phyloP scores from a whole-genome alignment of 2,797 vertebrate genomes.

The Serranus cabrilla region DNA sequence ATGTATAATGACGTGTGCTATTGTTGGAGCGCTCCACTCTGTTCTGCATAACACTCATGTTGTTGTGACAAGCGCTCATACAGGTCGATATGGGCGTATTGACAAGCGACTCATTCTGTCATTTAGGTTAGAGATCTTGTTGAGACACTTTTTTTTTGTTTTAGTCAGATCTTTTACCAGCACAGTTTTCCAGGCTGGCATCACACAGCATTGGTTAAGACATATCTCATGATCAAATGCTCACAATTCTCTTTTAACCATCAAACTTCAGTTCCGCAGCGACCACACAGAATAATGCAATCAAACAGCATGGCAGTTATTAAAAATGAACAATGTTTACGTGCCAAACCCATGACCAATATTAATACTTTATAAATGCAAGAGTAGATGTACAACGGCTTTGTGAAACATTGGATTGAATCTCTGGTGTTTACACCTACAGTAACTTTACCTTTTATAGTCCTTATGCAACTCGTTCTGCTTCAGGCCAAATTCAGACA shows the following conservation, averaged over 20 bases:
- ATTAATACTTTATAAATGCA: slow-evolving; percentile 42
- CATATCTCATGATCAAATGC: slow-evolving; percentile 55
- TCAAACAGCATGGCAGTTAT: slow-evolving; percentile 32
- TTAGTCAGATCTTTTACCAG: background rate
- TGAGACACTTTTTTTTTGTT: background rate
- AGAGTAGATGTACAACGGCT: slow-evolving; percentile 2
- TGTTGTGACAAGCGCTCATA: no score
- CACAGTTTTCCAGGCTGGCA: slow-evolving; percentile 6
- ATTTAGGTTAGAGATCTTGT: no score
- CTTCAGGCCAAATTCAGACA: background rate
- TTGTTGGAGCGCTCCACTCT: no score
- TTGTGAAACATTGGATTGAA: slow-evolving; percentile 1
- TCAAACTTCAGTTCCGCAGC: slow-evolving; percentile 38
- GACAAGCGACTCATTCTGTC: no score
- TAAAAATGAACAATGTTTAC: slow-evolving; percentile 50
- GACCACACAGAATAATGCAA: slow-evolving; percentile 39
- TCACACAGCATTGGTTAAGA: slow-evolving; percentile 39
- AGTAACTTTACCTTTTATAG: background rate
- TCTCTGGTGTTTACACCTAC: slow-evolving; percentile 28
- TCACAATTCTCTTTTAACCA: slow-evolving; percentile 61
- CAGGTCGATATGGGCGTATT: no score
- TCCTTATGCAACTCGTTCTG: slow-evolving; percentile 10
- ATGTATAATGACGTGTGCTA: no score
- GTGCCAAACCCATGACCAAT: slow-evolving; percentile 36
- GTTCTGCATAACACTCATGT: no score